Evolutionary conservation across 1,140 invertebrate species (phyloP), one percentile per base, ranked within the genome.

Genomic region (Hyles euphorbiae): DNA sequence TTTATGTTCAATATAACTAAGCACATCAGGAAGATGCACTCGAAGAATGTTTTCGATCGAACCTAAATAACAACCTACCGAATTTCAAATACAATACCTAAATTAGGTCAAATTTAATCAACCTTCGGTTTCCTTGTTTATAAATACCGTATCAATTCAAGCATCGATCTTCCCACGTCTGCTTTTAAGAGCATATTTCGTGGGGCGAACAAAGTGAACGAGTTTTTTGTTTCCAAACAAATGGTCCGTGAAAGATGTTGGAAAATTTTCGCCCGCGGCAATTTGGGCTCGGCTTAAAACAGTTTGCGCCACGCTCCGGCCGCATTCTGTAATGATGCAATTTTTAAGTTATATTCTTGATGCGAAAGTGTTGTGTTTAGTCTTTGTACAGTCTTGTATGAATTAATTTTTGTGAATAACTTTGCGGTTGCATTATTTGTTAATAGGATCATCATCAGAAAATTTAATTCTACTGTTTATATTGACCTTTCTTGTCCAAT

Each of bases 241-340:
- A 60, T 60, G 58, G 58, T 49, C 53, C 53, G 58, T 60, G 58
- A 60, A 50, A 53, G 34, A n/a, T 12, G 58, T 55, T 51, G 56
- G 36, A 60, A 60, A 22, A 60, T 54, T 60, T 34, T 34, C 53
- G 12, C 36, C 36, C 34, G 10, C 33, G 34, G 50, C 50, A 34
- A 52, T 52, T 52, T 52, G 22, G 50, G 32, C 33, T 34, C 50
- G 33, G 50, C 7, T 52, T 52, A 34, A 52, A 52, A 52, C 7
- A 12, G 33, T 52, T 52, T 52, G 32, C 34, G 33, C 44, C 44
- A 45, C 34, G 22, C 50, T 52, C 34, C 50, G 34, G 34, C 34
- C 34, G 50, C 33, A n/a, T 4, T 8, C 1, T 33, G 11, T 34
- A 52, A 52, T 34, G 50, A n/a, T 52, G 34, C 50, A 52, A 52